Evolutionary conservation across 1,140 invertebrate species (phyloP), one percentile per base, ranked within the genome.

Genomic region (Philopotamus ludificatus): DNA sequence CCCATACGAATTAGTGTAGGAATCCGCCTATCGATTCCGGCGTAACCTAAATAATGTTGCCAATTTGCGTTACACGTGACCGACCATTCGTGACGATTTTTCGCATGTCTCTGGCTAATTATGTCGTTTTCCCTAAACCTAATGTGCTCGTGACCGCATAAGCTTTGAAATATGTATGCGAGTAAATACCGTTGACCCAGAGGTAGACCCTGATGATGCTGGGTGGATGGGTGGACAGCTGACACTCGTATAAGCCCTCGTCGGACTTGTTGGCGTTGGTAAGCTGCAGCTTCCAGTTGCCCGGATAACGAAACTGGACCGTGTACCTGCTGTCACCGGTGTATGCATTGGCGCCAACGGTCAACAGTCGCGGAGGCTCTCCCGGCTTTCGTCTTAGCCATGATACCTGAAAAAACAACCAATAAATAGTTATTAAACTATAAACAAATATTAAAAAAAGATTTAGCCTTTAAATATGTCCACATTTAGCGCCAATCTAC

Each of bases 171-270:
- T n/a, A n/a, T n/a, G n/a, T n/a, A n/a, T n/a, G n/a, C n/a, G n/a
- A n/a, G n/a, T n/a, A n/a, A n/a, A n/a, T 73, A 89, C 89, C 87
- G 76, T 89, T 88, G 55, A 90, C 83, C 75, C 84, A 85, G 47
- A 90, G 79, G 74, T 87, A 86, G 63, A 87, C 85, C 73, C 84
- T 82, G 78, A 88, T 87, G 66, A 88, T 86, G 73, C 86, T 85
- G 21, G 88, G 88, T 64, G 88, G 88, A 78, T 89, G 87, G 28
- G 88, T 90, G 51, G 86, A 88, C 74, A 90, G 87, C 78, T 90
- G 89, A 74, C 89, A 90, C 75, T 89, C 87, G 75, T 90, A 90
- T 47, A 85, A 80, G 25, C 87, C 89, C 73, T 89, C 87, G 71
- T 90, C 88, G 68, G 84, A 85, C 70, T 86, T 86, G 70, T 86